These are phyloP conservation scores for Phyllostomus hastatus DNA, from an alignment of 2,113 vertebrate genomes.

Conservation along the genomic window DNA sequence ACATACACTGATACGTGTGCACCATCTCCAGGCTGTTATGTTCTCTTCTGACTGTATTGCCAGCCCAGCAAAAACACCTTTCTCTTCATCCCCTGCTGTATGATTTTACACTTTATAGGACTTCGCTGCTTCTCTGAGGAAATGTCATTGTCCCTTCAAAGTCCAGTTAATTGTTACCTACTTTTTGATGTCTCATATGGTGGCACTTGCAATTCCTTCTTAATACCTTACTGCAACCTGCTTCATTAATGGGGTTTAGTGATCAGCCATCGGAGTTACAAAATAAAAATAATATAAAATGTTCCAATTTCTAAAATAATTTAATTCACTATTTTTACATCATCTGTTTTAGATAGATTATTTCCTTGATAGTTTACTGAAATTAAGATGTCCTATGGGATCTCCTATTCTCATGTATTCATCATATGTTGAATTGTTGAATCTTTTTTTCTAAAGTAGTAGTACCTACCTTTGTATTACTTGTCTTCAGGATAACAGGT, in stretches of 20 bases:
- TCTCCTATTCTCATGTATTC: neutral
- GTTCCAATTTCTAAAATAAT: neutral
- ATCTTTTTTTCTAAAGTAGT: neutral
- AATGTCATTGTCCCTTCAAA: neutral
- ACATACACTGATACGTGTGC: fast-evolving
- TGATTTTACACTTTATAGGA: fast-evolving
- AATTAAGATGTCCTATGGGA: neutral
- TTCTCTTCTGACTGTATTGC: neutral
- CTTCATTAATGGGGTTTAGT: neutral
- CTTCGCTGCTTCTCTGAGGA: neutral
- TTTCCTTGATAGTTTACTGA: neutral
- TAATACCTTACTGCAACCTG: neutral
- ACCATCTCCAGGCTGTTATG: neutral
- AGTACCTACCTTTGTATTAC: neutral
- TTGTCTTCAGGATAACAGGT: neutral
- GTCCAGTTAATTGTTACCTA: neutral
- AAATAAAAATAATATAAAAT: neutral
- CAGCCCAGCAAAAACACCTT: neutral
- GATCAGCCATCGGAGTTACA: neutral
- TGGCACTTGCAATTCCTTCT: neutral
- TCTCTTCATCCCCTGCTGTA: neutral
- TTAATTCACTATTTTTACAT: neutral
- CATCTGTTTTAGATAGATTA: neutral
- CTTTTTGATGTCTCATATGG: neutral
- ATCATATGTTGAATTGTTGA: neutral